These are phyloP conservation scores for Caiman crocodilus DNA, from an alignment of 2,797 vertebrate species.

Conservation along the genomic window DNA sequence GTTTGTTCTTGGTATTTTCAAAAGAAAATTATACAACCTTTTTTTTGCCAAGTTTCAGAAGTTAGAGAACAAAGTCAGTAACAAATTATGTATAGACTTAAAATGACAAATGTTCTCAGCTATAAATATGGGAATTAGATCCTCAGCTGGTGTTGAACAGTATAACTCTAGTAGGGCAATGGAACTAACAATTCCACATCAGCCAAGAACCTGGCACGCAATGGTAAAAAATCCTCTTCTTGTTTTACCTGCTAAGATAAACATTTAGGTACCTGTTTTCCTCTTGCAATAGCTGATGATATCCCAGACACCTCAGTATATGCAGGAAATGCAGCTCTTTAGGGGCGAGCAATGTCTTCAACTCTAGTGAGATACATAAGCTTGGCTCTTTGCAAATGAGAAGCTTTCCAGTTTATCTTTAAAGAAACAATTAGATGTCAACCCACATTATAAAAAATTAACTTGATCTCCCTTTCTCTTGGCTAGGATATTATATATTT, in stretches of 20 bases:
- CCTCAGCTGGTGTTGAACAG: background rate
- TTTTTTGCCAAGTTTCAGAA: background rate
- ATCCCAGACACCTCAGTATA: conserved; percentile 21
- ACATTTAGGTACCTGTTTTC: conserved; percentile 33
- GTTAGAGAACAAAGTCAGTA: conserved; percentile 17
- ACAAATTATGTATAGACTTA: background rate
- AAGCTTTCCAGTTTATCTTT: conserved; percentile 61
- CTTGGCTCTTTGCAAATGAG: conserved; percentile 51
- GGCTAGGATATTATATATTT: conserved; percentile 38
- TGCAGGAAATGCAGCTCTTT: conserved; percentile 34
- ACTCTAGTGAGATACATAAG: conserved; percentile 12
- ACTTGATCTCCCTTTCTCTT: conserved; percentile 57
- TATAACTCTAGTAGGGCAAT: background rate
- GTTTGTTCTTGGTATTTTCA: conserved; percentile 37
- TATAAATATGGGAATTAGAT: background rate
- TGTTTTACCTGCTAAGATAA: conserved; percentile 13
- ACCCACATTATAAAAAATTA: conserved; percentile 44
- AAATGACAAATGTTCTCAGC: background rate
- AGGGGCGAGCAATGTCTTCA: conserved; percentile 13
- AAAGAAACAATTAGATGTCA: conserved; percentile 61
- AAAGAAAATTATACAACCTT: conserved; percentile 19
- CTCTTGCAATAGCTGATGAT: background rate
- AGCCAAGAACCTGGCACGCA: background rate
- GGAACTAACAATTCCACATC: background rate
- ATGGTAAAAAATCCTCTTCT: conserved; percentile 31